Evolutionary conservation across 2,797 vertebrate species (phyloP), one percentile per base, ranked within the genome.

Genomic region (Notoglanidium macrostoma): DNA sequence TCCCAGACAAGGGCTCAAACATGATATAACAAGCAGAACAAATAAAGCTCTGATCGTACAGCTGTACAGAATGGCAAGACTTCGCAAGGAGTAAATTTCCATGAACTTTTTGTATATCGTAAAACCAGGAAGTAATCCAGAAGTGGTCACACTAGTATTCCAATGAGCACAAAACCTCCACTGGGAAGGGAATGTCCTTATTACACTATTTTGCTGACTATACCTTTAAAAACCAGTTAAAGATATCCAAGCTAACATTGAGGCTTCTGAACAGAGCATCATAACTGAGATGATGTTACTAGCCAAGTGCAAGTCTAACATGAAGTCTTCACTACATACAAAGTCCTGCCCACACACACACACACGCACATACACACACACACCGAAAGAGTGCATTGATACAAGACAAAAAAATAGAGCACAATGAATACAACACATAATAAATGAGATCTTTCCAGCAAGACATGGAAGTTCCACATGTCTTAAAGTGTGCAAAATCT

Each of bases 401-500:
- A 12, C 32, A 51, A 84, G 59, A 85, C 15, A 23, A 61, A 51
- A 35, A 26, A 63, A 23, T 5, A 46, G 54, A 74, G 49, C 35
- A 61, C 51, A 85, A 85, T 61, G 3, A 85, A 57, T 44, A 32
- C 23, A 74, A 59, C 14, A 49, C 23, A 74, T 40, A 81, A n/a
- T 63, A 81, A 83, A 65, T 7, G n/a, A 12, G 46, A 51, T 67
- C 51, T 35, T 63, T 83, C 23, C 81, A 83, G 63, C 15, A 54
- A 51, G 81, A 83, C 63, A 68, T 63, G 57, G 44, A 23, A 15
- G 44, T 70, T 68, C 65, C 1, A 19, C 26, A 83, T 26, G 29
- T 83, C 59, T 74, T 46, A 85, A 57, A 46, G n/a, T 46, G 57
- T 74, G n/a, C 57, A 76, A 59, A 51, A 61, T 85, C 32, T 74